Evolutionary conservation across 2,888 invertebrate genomes (phyloP), one percentile per base, ranked within the genome.

Genomic region (Diarsia dahlii): DNA sequence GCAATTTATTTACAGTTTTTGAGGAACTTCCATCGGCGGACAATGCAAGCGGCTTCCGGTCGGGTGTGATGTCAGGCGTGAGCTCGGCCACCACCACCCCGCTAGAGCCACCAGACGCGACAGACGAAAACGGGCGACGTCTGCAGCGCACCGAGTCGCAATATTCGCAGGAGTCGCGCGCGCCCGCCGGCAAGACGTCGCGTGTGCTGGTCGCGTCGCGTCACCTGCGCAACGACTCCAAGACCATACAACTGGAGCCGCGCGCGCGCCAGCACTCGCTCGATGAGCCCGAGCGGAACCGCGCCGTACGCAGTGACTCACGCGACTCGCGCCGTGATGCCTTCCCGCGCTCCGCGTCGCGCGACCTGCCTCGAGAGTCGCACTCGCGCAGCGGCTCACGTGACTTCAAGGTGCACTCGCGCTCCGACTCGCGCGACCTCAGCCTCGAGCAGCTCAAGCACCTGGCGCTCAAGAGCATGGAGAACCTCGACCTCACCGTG

Each of bases 21-120:
- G 98, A 98, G 90, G 98, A 98, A 90, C 97, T 98, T 78, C 97
- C 97, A 62, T 97, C 97, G 0, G 94, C 96, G 23, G 97, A 97
- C 79, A 96, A 97, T 93, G 95, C 96, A 76, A 96, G 96, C 89
- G 96, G 95, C 0, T 94, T 95, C 89, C 92, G 96, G 0, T 96
- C 96, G 20, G 95, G 94, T 10, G 88, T 92, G 65, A 93, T 94
- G 77, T 95, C 96, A 20, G 95, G 94, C 9, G 92, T 91, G 65
- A 96, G 96, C 88, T 95, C 96, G 56, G 92, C 94, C 46, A 93
- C 91, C 71, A 93, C 92, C 60, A 94, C 96, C 80, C 96, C 96
- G 34, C 89, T 95, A 87, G 96, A 94, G 39, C 87, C 90, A 20
- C 71, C 71, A 76, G 81, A 48, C 48, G 84, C 76, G 87, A 78